Evolutionary conservation across 2,888 invertebrate species (phyloP), one percentile per base, ranked within the genome.

Genomic region (Icerya purchasi): DNA sequence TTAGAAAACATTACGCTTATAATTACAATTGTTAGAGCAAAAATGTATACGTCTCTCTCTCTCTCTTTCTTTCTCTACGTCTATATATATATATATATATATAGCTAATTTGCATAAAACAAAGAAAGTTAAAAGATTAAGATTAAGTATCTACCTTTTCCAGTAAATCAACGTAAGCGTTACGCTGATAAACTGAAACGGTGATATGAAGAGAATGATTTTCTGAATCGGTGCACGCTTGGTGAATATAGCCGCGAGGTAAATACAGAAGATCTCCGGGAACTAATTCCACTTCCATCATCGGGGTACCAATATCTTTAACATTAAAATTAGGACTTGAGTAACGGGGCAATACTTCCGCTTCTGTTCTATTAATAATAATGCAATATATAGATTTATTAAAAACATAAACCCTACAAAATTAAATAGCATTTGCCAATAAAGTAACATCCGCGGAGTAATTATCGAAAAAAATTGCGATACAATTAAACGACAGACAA

Each of bases 141-240:
- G 5, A 25, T 24, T 20, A 20, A 54, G 5, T 8, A 51, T 59
- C 64, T 65, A 82, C 75, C 67, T 83, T 83, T 69, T 91, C 86
- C 63, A 97, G 73, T 3, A 93, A 76, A 74, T 97, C 91, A 23
- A 83, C 86, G 81, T 86, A 97, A 0, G 89, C 79, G 69, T 89
- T 90, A 67, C 82, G 83, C 69, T 96, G 94, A 69, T 88, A 92
- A 67, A 88, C 83, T 56, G 93, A 94, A 2, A 97, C 73, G 0
- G 97, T 98, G 3, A 97, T 81, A 71, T 98, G 97, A 2, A 97
- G 76, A 1, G 96, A 96, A 73, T 97, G 93, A 24, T 77, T 75
- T 49, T 84, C 81, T 19, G 81, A 62, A 84, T 59, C 77, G 0
- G 92, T 86, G 58, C 78, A 75, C 1, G 84, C 93, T 73, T 93